Percentiles rank a stretch among this genome's conserved stretches.
Conservation (phyloP, 2,113 vertebrate species). For the Cromileptes altivelis region DNA sequence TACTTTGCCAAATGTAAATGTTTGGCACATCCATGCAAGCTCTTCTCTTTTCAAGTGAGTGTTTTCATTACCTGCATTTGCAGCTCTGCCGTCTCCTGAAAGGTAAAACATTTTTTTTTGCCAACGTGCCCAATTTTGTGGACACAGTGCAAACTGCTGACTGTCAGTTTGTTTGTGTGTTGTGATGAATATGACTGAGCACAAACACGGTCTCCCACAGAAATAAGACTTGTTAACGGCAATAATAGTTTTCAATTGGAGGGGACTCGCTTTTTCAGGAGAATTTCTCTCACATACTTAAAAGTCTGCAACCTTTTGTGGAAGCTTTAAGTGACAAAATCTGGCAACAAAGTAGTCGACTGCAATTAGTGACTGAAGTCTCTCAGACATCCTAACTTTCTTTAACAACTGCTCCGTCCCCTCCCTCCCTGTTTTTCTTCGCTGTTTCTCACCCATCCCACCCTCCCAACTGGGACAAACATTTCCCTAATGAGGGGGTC, state of each 20-base stretch:
- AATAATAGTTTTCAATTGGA: constrained; percentile 19
- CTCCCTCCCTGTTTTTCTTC: constrained; percentile 39
- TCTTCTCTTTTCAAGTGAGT: constrained; percentile 33
- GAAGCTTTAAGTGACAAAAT: constrained; percentile 36
- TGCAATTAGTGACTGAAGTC: constrained; percentile 57
- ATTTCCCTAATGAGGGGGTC: constrained; percentile 94
- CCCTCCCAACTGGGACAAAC: constrained; percentile 88
- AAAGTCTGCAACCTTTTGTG: constrained; percentile 52
- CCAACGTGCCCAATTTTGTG: constrained; percentile 49
- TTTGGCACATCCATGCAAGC: constrained; percentile 39
- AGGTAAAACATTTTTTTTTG: constrained; percentile 48
- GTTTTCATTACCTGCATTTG: constrained; percentile 35
- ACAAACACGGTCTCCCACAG: constrained; percentile 36
- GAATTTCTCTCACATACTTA: constrained; percentile 18
- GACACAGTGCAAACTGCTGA: constrained; percentile 72
- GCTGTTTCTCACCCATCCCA: constrained; percentile 70
- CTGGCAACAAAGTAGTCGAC: constrained; percentile 42
- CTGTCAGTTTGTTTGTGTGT: constrained; percentile 63
- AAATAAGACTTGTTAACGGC: constrained; percentile 52
- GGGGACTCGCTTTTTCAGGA: constrained; percentile 36
- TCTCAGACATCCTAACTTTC: constrained; percentile 45
- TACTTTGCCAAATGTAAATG: constrained; percentile 52
- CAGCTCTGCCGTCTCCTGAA: constrained; percentile 41
- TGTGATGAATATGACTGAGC: constrained; percentile 60
- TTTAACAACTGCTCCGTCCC: constrained; percentile 12